These are phyloP conservation scores for Drosophila kurseongensis DNA, from an alignment of 1,140 invertebrate genomes.

Conservation along the genomic window DNA sequence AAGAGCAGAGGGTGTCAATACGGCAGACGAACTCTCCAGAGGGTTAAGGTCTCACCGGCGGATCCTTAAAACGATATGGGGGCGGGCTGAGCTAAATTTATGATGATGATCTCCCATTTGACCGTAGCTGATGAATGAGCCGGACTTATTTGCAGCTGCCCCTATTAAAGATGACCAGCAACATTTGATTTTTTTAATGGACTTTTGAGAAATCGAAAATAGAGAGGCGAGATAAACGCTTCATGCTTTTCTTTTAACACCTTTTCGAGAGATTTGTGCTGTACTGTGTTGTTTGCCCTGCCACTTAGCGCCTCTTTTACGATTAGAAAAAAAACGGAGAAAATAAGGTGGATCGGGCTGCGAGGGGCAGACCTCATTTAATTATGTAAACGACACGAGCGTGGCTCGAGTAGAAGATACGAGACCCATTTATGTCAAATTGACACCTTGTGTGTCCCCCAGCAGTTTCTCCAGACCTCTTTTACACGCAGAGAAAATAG, in stretches of 20 bases:
- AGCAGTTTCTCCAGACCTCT: neutral
- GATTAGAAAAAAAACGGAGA: constrained; percentile 57
- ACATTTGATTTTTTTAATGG: constrained; percentile 62
- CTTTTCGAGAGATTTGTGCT: constrained; percentile 80
- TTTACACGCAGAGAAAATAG: constrained; percentile 7
- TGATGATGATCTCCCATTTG: constrained; percentile 32
- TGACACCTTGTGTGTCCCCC: constrained; percentile 66
- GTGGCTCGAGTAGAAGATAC: constrained; percentile 38
- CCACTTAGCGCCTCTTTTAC: constrained; percentile 78
- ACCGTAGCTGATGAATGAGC: constrained; percentile 58
- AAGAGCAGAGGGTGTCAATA: constrained; percentile 5
- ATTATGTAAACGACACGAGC: constrained; percentile 77
- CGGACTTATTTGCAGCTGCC: constrained; percentile 58
- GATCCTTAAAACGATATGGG: constrained; percentile 27
- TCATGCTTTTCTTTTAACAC: constrained; percentile 80
- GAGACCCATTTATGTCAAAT: constrained; percentile 78
- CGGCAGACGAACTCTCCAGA: constrained; percentile 29
- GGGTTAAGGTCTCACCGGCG: constrained; percentile 46
- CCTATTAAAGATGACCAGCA: constrained; percentile 23
- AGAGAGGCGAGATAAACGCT: constrained; percentile 61
- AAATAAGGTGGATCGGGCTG: neutral
- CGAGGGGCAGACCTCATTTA: constrained; percentile 54
- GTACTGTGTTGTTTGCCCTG: constrained; percentile 68
- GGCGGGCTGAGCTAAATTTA: constrained; percentile 50
- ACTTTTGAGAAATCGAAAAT: constrained; percentile 43